Evolutionary conservation across 2,113 vertebrate species (phyloP).

Genomic region (Megatriorchis doriae): DNA sequence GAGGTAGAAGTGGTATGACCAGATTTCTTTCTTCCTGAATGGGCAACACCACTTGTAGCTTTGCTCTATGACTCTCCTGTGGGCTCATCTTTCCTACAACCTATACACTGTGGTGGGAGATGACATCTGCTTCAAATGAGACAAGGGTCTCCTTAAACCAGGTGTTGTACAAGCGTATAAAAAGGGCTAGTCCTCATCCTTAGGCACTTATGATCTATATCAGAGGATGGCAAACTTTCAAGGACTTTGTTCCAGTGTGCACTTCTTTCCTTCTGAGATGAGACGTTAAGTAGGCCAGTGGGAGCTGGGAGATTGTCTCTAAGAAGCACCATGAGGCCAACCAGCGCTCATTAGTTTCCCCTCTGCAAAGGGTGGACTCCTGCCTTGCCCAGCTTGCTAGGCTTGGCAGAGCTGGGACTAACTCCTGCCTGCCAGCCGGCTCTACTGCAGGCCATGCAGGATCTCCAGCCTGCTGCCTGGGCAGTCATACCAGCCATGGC

Average conservation of each 20-base stretch:
- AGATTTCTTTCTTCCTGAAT: background rate
- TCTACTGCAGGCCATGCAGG: background rate
- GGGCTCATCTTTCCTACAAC: background rate
- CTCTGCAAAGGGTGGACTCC: background rate
- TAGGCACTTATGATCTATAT: background rate
- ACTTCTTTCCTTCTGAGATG: background rate
- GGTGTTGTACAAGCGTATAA: background rate
- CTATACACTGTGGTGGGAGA: background rate
- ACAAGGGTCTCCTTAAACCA: background rate
- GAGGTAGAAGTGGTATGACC: background rate
- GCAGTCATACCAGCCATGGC: background rate
- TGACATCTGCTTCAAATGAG: background rate
- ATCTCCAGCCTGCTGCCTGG: background rate
- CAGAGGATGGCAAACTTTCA: background rate
- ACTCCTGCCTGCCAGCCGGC: background rate
- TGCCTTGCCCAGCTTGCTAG: background rate
- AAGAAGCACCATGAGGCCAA: background rate
- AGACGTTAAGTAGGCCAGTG: background rate
- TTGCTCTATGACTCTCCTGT: background rate
- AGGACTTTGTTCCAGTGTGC: background rate
- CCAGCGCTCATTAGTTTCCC: background rate
- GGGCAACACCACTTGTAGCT: background rate
- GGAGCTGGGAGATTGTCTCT: background rate
- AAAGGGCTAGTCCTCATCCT: background rate
- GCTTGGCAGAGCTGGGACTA: background rate